These are phyloP conservation scores for Unio pictorum DNA, from an alignment of 2,888 invertebrate genomes.

Conservation along the genomic window DNA sequence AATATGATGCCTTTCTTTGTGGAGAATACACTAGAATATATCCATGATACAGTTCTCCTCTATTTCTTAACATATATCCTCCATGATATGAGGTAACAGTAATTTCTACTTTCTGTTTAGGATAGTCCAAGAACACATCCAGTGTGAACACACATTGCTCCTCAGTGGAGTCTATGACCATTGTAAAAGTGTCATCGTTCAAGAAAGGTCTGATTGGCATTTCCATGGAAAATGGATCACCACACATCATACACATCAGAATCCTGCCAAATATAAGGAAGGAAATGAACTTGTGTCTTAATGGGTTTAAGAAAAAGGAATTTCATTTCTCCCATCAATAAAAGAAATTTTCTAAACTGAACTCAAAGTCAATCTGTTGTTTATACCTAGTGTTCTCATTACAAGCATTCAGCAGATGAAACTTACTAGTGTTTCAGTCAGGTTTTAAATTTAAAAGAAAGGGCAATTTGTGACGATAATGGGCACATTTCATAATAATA, in stretches of 20 bases:
- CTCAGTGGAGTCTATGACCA: constrained; percentile 77
- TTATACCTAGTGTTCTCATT: too few relatives aligned
- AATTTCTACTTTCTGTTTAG: constrained; percentile 82
- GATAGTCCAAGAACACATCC: constrained; percentile 92
- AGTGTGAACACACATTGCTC: constrained; percentile 77
- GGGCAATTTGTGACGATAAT: too few relatives aligned
- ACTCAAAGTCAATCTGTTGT: too few relatives aligned
- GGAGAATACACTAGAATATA: constrained; percentile 96
- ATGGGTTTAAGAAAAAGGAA: too few relatives aligned
- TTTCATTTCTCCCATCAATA: too few relatives aligned
- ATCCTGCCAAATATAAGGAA: constrained; percentile 72
- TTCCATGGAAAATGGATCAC: constrained; percentile 92
- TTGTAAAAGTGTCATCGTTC: constrained; percentile 87
- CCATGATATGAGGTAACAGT: constrained; percentile 94
- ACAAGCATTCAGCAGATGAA: too few relatives aligned
- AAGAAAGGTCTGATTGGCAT: constrained; percentile 90
- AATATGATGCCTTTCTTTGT: constrained; percentile 93
- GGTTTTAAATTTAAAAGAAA: too few relatives aligned
- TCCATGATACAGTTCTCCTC: constrained; percentile 83
- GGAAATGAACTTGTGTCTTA: too few relatives aligned
- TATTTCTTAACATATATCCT: constrained; percentile 75
- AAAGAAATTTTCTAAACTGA: too few relatives aligned
- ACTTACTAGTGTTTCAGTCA: too few relatives aligned
- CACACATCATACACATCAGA: constrained; percentile 92
- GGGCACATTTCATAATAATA: too few relatives aligned